Base-by-base conservation (phyloP, 2,113 vertebrate genomes). In the Labrus mixtus region DNA sequence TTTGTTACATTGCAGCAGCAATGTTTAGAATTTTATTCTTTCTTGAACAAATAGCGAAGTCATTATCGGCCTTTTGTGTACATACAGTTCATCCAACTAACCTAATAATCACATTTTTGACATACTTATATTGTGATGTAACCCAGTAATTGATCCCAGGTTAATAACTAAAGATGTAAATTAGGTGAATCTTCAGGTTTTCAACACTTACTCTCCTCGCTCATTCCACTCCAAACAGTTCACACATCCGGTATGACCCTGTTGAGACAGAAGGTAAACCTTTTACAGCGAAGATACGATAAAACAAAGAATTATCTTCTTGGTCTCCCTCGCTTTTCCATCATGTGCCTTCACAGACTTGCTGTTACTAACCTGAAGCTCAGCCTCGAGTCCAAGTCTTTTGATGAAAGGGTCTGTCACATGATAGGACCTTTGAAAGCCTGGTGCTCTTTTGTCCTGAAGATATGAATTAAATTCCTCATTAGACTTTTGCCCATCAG, bases 221-320 rank as follows among this genome's bases (percentile, higher is more conserved):
- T 99, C 98, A 41, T 99, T 99, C 98, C 98, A 99, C 87, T 99
- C 98, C 81, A 99, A 94, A 90, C 98, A 99, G 95, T 99, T 99
- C 81, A 99, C 98, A 90, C 98, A 99, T 59, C 98, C 98, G 20
- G 97, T 96, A 79, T 99, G 98, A 86, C 98, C 98, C 98, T 99
- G 92, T 79, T 83, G 39, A 78, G 50, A 88, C 29, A 90, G 10
- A 70, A 4, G 61, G 57, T 3, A 6, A 6, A 6, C 4, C 29
- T 6, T 37, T 41, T 41, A 41, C 16, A 19, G 16, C 17, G 19
- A 46, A 46, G 15, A 16, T 48, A 48, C 4, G 46, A 17, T 19
- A 48, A 48, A 13, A 46, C 13, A 46, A 39, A 39, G 37, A 39
- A 41, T 6, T 29, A 51, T 67, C 3, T 22, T 46, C 16, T 23